phyloP scores from a whole-genome alignment of 1,140 invertebrate genomes.

The Carposina sasakii region DNA sequence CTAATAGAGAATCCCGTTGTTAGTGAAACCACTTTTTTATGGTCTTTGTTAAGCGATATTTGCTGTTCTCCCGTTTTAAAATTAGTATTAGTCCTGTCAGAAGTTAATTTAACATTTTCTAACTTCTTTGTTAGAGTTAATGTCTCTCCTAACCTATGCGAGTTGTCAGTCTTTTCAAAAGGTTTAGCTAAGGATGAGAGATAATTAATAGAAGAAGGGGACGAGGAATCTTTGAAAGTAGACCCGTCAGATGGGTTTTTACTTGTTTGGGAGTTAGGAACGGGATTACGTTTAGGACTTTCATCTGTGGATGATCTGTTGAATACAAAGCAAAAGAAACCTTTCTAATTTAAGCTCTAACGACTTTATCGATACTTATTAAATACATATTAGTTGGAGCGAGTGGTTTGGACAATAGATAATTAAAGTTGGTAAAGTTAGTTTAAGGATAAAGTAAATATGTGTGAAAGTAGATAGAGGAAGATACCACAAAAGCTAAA shows the following conservation, averaged over 20 bases:
- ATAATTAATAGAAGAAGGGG: slow-evolving; percentile 45
- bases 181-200: slow-evolving; percentile 63
- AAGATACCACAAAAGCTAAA: slow-evolving; percentile 70
- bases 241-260: slow-evolving; percentile 41
- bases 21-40: slow-evolving; percentile 56
- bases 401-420: too few relatives aligned
- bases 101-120: slow-evolving; percentile 35
- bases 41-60: too few relatives aligned
- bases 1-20: slow-evolving; percentile 68
- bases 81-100: slow-evolving; percentile 40
- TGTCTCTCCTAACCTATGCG: slow-evolving; percentile 40
- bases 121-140: slow-evolving; percentile 45
- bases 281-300: slow-evolving; percentile 59
- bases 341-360: slow-evolving; percentile 61
- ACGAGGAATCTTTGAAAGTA: slow-evolving; percentile 35
- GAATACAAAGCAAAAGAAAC: slow-evolving; percentile 71
- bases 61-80: slow-evolving; percentile 31
- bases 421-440: slow-evolving; percentile 27
- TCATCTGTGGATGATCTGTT: slow-evolving; percentile 72
- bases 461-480: too few relatives aligned
- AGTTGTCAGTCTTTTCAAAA: slow-evolving; percentile 63
- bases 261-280: slow-evolving; percentile 44
- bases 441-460: slow-evolving; percentile 12
- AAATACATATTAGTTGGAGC: too few relatives aligned
- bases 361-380: slow-evolving; percentile 8